These are phyloP conservation scores for Mesoligia furuncula DNA, from an alignment of 2,888 invertebrate genomes.

Conservation along the genomic window DNA sequence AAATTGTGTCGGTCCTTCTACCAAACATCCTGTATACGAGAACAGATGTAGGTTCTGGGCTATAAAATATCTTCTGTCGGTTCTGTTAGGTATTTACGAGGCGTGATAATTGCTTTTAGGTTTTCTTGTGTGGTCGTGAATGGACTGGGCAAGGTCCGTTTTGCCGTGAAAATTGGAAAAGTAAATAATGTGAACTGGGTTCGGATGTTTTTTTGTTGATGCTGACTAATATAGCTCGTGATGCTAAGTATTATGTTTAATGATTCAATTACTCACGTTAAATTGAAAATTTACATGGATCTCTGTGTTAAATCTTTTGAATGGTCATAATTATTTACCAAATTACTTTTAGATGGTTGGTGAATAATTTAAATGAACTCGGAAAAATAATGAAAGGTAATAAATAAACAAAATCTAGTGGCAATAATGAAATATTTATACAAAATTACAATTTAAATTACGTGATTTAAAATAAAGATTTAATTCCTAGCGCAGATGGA, in stretches of 20 bases:
- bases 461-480: not conserved
- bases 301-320: slow-evolving; percentile 4
- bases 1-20: not conserved
- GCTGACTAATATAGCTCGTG: not conserved
- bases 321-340: slow-evolving; percentile 3
- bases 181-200: slow-evolving; percentile 5
- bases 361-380: not conserved
- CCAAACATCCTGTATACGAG: not conserved
- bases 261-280: slow-evolving; percentile 9
- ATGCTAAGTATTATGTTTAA: not conserved
- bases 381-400: not conserved
- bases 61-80: not conserved
- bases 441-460: not conserved
- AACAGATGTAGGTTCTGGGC: not conserved
- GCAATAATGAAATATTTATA: not conserved
- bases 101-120: slow-evolving; percentile 6
- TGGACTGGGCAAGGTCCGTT: not conserved
- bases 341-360: not conserved
- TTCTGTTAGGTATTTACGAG: slow-evolving; percentile 24
- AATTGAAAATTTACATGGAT: not conserved
- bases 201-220: not conserved
- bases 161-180: slow-evolving; percentile 1
- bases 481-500: not conserved
- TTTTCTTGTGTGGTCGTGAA: slow-evolving; percentile 4
- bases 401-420: not conserved